Conservation (phyloP, 23 tunicate species). For the Halocynthia roretzi region DNA sequence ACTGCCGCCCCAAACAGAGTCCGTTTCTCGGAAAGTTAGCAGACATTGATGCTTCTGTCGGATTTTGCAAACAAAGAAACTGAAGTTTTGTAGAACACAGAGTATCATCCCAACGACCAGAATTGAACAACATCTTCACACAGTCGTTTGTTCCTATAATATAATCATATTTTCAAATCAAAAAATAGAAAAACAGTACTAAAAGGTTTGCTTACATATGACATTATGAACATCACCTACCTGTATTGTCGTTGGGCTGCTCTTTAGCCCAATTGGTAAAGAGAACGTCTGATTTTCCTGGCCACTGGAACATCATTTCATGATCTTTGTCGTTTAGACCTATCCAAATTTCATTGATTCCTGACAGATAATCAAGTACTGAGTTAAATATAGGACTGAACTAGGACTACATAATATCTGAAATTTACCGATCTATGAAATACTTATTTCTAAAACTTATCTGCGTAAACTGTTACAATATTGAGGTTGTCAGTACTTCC, state of each 20-base stretch:
- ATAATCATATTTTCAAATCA: neutral
- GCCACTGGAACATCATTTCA: conserved; percentile 86
- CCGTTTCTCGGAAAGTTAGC: conserved; percentile 7
- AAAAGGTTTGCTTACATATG: neutral
- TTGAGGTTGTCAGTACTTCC: no score
- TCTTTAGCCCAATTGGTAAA: conserved; percentile 86
- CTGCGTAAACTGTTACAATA: no score
- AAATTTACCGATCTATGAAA: no score
- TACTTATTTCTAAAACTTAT: no score
- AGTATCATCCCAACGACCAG: conserved; percentile 69
- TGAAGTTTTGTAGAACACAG: conserved; percentile 36
- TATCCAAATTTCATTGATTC: conserved; percentile 51
- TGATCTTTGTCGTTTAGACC: conserved; percentile 81
- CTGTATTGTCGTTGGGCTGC: conserved; percentile 69
- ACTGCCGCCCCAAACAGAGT: conserved; percentile 9
- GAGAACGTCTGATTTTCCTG: conserved; percentile 38
- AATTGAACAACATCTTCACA: conserved; percentile 42
- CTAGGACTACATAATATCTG: no score
- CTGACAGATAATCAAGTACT: neutral
- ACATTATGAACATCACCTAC: conserved; percentile 16
- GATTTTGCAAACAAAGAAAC: conserved; percentile 55
- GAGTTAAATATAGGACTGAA: no score
- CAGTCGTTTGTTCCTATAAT: conserved; percentile 56
- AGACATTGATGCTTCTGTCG: conserved; percentile 25
- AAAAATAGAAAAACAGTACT: neutral